Conservation (phyloP, 2,113 vertebrate genomes). For the Synodontis membranacea region DNA sequence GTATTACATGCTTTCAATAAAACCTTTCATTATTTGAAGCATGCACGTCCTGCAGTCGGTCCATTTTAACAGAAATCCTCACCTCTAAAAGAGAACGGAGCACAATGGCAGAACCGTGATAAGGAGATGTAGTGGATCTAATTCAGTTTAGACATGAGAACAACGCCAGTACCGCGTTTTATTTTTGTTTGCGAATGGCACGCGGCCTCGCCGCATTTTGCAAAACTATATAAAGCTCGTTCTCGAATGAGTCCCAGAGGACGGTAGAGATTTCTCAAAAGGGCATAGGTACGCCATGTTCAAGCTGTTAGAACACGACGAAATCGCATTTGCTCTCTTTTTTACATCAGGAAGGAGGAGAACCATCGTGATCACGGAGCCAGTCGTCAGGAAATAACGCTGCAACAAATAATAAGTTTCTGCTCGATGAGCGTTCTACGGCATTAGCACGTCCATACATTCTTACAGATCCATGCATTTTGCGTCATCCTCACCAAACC, state of each 20-base stretch:
- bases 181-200: not conserved
- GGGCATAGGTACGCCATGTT: not conserved
- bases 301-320: not conserved
- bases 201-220: not conserved
- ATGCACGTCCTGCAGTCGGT: not conserved
- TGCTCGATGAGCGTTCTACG: not conserved
- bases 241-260: not conserved
- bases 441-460: not conserved
- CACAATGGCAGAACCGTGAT: not conserved
- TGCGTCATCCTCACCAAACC: slow-evolving; percentile 28
- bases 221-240: slow-evolving; percentile 15
- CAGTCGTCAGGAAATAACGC: slow-evolving; percentile 46
- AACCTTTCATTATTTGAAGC: not conserved
- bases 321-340: not conserved
- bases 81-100: not conserved
- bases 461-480: slow-evolving; percentile 45
- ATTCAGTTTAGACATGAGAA: not conserved
- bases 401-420: slow-evolving; percentile 2
- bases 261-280: slow-evolving; percentile 43
- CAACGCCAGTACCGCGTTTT: not conserved
- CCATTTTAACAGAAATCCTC: not conserved
- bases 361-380: not conserved
- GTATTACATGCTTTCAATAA: not conserved
- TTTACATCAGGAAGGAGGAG: slow-evolving; percentile 16
- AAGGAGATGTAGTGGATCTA: not conserved